A percentile compares a stretch with the other conserved stretches of the same genome.
phyloP scores from a whole-genome alignment of 2,888 invertebrate species.

The Taenaris catops region DNA sequence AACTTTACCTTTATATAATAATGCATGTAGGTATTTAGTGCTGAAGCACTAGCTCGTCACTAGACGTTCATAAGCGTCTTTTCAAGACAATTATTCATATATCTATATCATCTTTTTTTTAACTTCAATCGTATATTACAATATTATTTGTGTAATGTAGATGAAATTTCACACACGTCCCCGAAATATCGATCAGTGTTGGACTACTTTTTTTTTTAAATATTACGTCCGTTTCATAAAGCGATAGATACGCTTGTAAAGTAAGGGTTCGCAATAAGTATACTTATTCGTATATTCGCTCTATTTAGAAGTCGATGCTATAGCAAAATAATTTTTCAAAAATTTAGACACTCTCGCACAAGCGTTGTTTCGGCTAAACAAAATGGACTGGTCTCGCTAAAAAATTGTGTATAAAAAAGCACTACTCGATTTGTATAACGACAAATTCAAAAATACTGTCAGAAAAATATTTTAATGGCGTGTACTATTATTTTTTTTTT shows the following conservation, averaged over 20 bases:
- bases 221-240: constrained; percentile 55
- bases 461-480: constrained; percentile 75
- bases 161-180: constrained; percentile 22
- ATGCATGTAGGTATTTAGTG: constrained; percentile 40
- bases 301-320: constrained; percentile 55
- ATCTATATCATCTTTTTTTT: constrained; percentile 32
- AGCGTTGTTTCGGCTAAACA: constrained; percentile 76
- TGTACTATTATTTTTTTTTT: too few species aligned
- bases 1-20: constrained; percentile 46
- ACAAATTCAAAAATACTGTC: constrained; percentile 69
- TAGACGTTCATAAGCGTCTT: constrained; percentile 49
- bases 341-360: constrained; percentile 55
- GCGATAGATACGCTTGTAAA: constrained; percentile 52
- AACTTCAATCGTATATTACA: constrained; percentile 23
- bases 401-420: constrained; percentile 74
- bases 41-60: constrained; percentile 44
- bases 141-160: constrained; percentile 20
- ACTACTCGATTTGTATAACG: constrained; percentile 74
- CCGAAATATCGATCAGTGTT: constrained; percentile 32
- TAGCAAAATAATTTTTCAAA: constrained; percentile 71
- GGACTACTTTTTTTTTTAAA: constrained; percentile 23
- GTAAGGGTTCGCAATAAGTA: constrained; percentile 37
- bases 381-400: constrained; percentile 77
- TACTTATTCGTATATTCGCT: constrained; percentile 37
- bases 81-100: constrained; percentile 53